These are phyloP conservation scores for Salminus brasiliensis DNA, from an alignment of 2,113 vertebrate genomes.

Conservation along the genomic window DNA sequence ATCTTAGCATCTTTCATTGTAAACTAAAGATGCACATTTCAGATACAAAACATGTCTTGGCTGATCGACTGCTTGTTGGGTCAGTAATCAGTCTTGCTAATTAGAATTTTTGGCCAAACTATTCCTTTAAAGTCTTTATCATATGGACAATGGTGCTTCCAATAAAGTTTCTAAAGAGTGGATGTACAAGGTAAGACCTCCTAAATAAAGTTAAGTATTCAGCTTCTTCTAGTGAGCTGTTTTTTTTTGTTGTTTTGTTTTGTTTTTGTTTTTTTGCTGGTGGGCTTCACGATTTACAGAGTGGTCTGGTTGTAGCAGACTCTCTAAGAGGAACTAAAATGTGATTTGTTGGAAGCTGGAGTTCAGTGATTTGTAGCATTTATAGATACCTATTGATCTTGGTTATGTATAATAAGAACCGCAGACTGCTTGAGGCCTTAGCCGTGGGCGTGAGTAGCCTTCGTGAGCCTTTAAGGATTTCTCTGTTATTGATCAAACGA, in stretches of 20 bases:
- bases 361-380: not conserved
- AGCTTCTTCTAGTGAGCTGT: not conserved
- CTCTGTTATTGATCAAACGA: conserved; percentile 15
- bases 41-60: no score
- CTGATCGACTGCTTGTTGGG: no score
- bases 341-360: not conserved
- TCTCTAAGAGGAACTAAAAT: not conserved
- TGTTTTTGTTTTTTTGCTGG: not conserved
- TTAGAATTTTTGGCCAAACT: no score
- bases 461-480: not conserved
- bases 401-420: not conserved
- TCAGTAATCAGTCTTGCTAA: no score
- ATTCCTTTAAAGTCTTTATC: no score
- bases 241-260: not conserved
- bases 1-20: no score
- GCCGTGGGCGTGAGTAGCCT: not conserved
- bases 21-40: no score
- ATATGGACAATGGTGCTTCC: no score
- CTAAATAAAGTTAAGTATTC: no score
- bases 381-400: not conserved
- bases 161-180: no score
- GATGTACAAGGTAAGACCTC: no score
- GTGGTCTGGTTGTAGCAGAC: not conserved
- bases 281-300: not conserved
- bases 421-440: not conserved